Conservation (phyloP, 2,888 invertebrate genomes). For the Ochlodes sylvanus region DNA sequence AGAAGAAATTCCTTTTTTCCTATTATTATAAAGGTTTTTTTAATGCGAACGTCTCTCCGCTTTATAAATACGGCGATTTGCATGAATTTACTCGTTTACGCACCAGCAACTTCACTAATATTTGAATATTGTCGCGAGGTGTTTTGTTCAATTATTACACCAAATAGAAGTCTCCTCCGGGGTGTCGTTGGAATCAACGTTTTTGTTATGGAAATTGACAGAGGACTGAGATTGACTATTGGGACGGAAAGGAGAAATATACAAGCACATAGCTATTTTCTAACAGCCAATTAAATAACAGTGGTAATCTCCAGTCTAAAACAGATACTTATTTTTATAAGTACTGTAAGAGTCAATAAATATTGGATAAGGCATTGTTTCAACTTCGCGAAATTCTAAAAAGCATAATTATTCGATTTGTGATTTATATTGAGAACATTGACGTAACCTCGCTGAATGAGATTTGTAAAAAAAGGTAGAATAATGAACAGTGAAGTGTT, state of each 20-base stretch:
- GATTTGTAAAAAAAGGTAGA: too few relatives aligned
- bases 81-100: constrained; percentile 66
- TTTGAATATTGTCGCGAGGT: constrained; percentile 58
- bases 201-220: constrained; percentile 8
- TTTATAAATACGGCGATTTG: constrained; percentile 75
- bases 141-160: constrained; percentile 27
- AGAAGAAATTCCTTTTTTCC: constrained; percentile 51
- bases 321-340: too few relatives aligned
- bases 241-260: neutral
- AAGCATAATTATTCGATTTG: too few relatives aligned
- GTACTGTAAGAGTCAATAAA: too few relatives aligned
- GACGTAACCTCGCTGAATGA: too few relatives aligned
- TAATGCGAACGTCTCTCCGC: constrained; percentile 64
- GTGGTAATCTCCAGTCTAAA: too few relatives aligned
- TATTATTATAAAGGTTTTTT: constrained; percentile 75
- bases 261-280: too few relatives aligned
- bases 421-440: too few relatives aligned
- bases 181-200: neutral
- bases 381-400: too few relatives aligned
- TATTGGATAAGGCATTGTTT: too few relatives aligned
- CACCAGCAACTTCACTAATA: constrained; percentile 55
- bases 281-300: too few relatives aligned
- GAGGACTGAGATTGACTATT: neutral
- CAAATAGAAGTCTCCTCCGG: neutral
- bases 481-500: too few relatives aligned